phyloP scores from a whole-genome alignment of 2,113 vertebrate genomes.

The Uropsilus gracilis region DNA sequence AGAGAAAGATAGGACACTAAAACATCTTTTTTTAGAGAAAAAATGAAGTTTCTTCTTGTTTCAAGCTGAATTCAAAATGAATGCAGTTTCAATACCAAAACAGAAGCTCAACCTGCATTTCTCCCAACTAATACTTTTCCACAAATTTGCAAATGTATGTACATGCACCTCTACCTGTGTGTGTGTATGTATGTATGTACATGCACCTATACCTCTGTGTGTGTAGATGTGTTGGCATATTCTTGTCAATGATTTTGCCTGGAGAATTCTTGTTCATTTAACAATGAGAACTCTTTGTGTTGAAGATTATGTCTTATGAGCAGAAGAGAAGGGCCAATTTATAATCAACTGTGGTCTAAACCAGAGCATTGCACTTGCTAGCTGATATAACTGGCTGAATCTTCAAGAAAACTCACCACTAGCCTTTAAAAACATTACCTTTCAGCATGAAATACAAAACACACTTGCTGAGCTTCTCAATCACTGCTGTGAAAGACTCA shows the following conservation, averaged over 20 bases:
- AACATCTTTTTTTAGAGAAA: neutral
- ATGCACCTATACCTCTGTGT: neutral
- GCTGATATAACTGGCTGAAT: neutral
- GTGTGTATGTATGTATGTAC: neutral
- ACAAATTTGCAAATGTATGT: neutral
- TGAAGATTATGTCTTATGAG: neutral
- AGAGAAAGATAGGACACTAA: neutral
- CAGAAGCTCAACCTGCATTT: neutral
- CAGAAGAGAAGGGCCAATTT: neutral
- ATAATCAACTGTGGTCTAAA: neutral
- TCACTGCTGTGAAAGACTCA: neutral
- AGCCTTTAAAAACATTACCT: neutral
- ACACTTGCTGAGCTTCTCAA: neutral
- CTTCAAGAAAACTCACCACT: constrained; percentile 48
- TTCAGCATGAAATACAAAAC: neutral
- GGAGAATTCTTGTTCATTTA: neutral
- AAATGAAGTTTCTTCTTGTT: neutral
- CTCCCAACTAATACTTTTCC: neutral
- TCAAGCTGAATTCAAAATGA: neutral
- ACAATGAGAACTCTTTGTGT: neutral
- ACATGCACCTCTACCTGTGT: too few relatives aligned
- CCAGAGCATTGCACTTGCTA: neutral
- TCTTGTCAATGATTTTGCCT: neutral
- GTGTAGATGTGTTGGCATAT: neutral
- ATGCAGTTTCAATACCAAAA: neutral